Evolutionary conservation across 2,888 invertebrate species (phyloP), one percentile per base, ranked within the genome.

Genomic region (Antheraea assamensis): DNA sequence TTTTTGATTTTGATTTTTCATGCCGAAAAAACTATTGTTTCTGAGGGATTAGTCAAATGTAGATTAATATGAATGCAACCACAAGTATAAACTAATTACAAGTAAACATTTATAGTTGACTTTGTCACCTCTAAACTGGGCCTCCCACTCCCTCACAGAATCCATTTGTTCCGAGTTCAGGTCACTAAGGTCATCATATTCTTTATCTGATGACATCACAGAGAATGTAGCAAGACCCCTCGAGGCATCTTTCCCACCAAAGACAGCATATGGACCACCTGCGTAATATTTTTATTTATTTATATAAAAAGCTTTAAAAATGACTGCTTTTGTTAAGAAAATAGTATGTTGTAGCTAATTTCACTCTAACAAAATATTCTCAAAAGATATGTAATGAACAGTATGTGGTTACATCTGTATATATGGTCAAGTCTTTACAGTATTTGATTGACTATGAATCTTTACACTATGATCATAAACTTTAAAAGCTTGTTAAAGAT

Each of bases 121-220:
- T 64, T 21, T 61, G 17, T 30, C 17, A 98, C 98, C 99, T 96
- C 97, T 97, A 90, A 99, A 98, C 90, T 99, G 99, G 92, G 97
- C 97, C 90, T 99, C 99, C 99, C 99, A 99, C 93, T 99, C 99
- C 79, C 96, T 96, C 13, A 99, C 97, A 31, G 98, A 98, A 81
- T 98, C 98, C 98, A 99, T 98, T 95, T 99, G 98, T 95, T 97
- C 96, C 21, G 97, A 96, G 86, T 97, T 97, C 74, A 99, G 96
- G 92, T 99, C 99, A 90, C 98, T 98, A 74, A 99, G 95, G 90
- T 99, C 99, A 95, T 99, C 99, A 93, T 98, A 98, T 82, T 97
- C 98, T 81, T 96, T 97, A 73, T 97, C 96, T 77, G 96, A 96
- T 72, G 96, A 95, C 72, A 96, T 96, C 71, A 99, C 97, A 58